Base-by-base conservation (phyloP, 2,797 vertebrate species). In the Melanitta fusca region DNA sequence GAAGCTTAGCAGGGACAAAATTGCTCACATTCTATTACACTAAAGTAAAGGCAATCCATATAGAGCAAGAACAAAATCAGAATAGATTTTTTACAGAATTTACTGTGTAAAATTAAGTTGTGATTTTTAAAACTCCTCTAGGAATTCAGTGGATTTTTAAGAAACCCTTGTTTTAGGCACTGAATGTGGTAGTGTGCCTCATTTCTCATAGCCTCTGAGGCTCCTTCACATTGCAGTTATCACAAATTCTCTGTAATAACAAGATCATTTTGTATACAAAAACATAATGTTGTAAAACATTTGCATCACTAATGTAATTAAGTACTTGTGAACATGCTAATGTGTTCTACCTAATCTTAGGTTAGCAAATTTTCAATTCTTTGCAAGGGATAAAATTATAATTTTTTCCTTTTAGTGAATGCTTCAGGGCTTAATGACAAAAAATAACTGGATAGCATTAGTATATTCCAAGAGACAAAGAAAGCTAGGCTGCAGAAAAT, bases 281-380 rank as follows among this genome's bases (percentile, higher is more conserved):
- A 90, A 73, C 87, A 96, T 94, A 97, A 95, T 96, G 93, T 97
- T 96, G 94, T 96, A 96, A 97, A 98, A 96, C 54, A 96, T 97
- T 98, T 97, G 96, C 97, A 98, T 97, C 93, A 85, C 95, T 97
- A 98, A 97, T 97, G 96, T 97, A 97, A 98, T 97, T 97, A 98
- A 97, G 88, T 90, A 89, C 94, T 97, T 97, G 85, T 96, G 95
- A 89, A 92, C 75, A 96, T 73, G 87, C 85, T 97, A 97, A 97
- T 96, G 30, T 85, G 53, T 51, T 89, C 74, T 92, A 96, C 94
- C 92, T 97, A 97, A 98, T 97, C 96, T 96, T 95, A 95, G 74
- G 75, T 96, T 96, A 93, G 80, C 61, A 97, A 97, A 96, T 97
- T 94, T 96, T 85, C 75, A 91, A 24, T 95, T 95, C 80, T 80